Evolutionary conservation across 2,888 invertebrate species (phyloP).

Genomic region (Serripes groenlandicus): DNA sequence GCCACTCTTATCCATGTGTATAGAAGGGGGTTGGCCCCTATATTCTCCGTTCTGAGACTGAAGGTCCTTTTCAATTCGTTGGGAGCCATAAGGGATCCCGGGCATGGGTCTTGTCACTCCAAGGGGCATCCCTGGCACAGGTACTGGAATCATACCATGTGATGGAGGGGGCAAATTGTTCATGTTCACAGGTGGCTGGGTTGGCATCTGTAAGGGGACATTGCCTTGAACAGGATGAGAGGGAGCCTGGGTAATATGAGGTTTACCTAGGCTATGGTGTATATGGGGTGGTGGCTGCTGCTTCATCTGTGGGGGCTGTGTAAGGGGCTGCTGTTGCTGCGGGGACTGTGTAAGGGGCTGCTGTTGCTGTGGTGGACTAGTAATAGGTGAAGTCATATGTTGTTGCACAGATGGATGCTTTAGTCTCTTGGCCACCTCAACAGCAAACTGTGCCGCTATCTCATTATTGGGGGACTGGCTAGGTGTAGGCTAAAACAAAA

Average conservation of each 20-base stretch:
- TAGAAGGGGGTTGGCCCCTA: background rate
- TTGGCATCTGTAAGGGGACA: slow-evolving; percentile 2
- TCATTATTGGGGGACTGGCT: slow-evolving; percentile 57
- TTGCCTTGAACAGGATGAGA: background rate
- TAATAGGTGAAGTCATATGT: slow-evolving; percentile 8
- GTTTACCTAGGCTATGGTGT: background rate
- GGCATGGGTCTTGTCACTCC: background rate
- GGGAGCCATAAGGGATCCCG: background rate
- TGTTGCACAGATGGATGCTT: slow-evolving; percentile 8
- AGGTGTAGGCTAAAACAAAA: slow-evolving; percentile 35
- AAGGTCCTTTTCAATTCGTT: slow-evolving; percentile 1
- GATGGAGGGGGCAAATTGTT: slow-evolving; percentile 1
- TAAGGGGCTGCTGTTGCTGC: background rate
- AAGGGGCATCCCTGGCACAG: background rate
- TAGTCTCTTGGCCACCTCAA: slow-evolving; percentile 71
- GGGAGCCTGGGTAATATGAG: background rate
- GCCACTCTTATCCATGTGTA: background rate
- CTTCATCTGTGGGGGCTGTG: background rate
- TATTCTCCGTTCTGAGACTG: slow-evolving; percentile 13
- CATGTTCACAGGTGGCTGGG: background rate
- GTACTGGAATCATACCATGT: slow-evolving; percentile 3
- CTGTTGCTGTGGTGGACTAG: slow-evolving; percentile 17
- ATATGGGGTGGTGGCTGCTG: background rate
- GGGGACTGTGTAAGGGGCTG: background rate
- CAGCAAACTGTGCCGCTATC: slow-evolving; percentile 80